Base-by-base conservation (phyloP, 1,140 invertebrate species). In the Drosophila sucinea region DNA sequence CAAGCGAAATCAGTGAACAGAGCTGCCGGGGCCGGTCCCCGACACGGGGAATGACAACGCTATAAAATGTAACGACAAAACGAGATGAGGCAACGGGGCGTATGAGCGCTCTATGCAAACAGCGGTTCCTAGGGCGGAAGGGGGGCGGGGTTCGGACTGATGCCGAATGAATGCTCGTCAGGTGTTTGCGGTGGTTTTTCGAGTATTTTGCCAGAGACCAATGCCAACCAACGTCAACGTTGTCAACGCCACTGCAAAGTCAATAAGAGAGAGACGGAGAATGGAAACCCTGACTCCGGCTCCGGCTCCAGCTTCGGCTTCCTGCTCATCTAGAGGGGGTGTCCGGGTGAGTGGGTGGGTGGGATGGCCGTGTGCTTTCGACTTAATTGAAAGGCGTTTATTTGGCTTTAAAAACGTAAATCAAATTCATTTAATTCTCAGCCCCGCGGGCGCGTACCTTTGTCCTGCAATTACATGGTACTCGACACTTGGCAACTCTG, bases 341-440 rank as follows among this genome's bases (percentile, higher is more conserved):
- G 17, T 17, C 17, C 17, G 17, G 0, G 17, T 0, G 17, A 17
- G 17, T 17, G 0, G 17, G 17, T 17, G 35, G 25, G 58, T 5
- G 25, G 17, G 2, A 25, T n/a, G 60, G 23, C 33, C 38, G 27
- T 8, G 60, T 47, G 67, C 74, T 70, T 78, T 60, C 58, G 79
- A 89, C 85, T 90, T 89, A 90, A 89, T 89, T 89, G 85, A 89
- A 89, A 89, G 85, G 81, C 85, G 85, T 90, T 90, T 89, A 89
- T 89, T 89, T 89, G 85, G 85, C 81, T 89, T 89, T 90, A 84
- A 87, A 83, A 84, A 87, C 80, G 87, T 90, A 90, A 90, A 90
- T 90, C 87, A 90, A 90, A 90, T 90, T 90, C 87, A 90, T 90
- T 90, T 90, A 90, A 90, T 86, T 84, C 75, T 51, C 29, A 47